Conservation (phyloP, 2,888 invertebrate species). For the Dione juno region DNA sequence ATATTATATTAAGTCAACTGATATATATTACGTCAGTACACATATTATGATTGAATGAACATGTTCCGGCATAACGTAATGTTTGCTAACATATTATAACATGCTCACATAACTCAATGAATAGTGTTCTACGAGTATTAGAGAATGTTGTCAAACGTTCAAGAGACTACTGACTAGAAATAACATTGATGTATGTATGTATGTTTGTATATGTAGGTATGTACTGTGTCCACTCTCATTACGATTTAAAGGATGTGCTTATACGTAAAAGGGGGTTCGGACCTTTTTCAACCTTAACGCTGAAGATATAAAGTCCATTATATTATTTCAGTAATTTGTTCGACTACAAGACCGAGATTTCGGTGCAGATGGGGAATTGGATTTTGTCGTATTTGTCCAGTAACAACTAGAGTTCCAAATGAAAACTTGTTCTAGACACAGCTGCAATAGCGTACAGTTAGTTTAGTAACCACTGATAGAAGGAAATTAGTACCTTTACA, state of each 20-base stretch:
- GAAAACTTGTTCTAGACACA: slow-evolving; percentile 58
- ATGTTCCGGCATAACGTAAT: not conserved
- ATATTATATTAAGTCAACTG: not conserved
- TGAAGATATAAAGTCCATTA: slow-evolving; percentile 19
- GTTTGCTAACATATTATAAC: slow-evolving; percentile 5
- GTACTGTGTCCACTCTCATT: slow-evolving; percentile 4
- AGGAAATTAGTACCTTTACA: slow-evolving; percentile 48
- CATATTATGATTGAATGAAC: not conserved
- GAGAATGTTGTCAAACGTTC: slow-evolving; percentile 11
- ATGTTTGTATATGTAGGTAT: not conserved
- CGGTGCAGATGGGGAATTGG: slow-evolving; percentile 67
- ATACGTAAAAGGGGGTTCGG: slow-evolving; percentile 5
- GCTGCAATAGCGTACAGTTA: slow-evolving; percentile 49
- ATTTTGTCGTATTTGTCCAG: slow-evolving; percentile 64
- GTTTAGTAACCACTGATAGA: slow-evolving; percentile 55
- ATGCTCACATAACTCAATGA: not conserved
- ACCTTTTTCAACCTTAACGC: slow-evolving; percentile 26
- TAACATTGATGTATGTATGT: not conserved
- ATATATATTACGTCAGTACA: not conserved
- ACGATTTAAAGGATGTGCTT: slow-evolving; percentile 8
- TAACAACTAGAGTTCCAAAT: slow-evolving; percentile 58
- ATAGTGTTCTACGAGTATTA: not conserved
- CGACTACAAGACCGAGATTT: slow-evolving; percentile 58
- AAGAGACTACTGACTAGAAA: not conserved
- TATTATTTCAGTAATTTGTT: slow-evolving; percentile 55